These are phyloP conservation scores for Meloidogyne floridensis DNA, from an alignment of 1,140 invertebrate species.

Conservation along the genomic window DNA sequence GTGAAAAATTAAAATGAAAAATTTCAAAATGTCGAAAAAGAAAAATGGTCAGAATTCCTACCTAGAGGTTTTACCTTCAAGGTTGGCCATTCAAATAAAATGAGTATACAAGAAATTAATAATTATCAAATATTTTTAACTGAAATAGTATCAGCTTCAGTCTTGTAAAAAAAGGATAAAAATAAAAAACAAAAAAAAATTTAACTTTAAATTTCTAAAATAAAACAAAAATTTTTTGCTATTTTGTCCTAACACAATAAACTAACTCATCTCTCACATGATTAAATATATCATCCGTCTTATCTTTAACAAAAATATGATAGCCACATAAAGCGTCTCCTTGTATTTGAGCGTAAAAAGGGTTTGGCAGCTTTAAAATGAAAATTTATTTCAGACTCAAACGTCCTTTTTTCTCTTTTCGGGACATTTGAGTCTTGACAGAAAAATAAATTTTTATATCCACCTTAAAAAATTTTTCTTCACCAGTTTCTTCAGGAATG, in stretches of 20 bases:
- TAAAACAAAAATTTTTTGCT: neutral
- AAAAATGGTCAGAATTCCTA: neutral
- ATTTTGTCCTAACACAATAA: conserved; percentile 25
- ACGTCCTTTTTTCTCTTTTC: neutral
- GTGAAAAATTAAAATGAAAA: neutral
- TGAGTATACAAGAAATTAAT: no score
- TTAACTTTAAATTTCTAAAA: neutral
- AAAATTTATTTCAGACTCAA: neutral
- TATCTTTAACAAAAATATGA: conserved; percentile 18
- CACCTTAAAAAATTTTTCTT: conserved; percentile 8
- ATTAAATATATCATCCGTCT: neutral
- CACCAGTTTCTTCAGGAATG: neutral
- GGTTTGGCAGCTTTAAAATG: conserved; percentile 16
- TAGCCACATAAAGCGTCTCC: conserved; percentile 19
- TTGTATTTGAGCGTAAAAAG: conserved; percentile 14
- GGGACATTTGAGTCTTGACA: neutral
- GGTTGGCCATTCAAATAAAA: no score
- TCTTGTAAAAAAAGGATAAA: neutral
- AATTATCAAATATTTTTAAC: no score
- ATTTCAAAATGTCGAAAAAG: neutral
- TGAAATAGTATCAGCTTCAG: neutral
- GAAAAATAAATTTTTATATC: neutral
- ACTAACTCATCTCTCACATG: neutral
- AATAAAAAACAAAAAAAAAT: no score
- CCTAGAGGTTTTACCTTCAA: no score